A percentile compares a stretch with the other conserved stretches of the same genome.
Conservation (phyloP, 2,888 invertebrate genomes). For the Diarsia rubi region DNA sequence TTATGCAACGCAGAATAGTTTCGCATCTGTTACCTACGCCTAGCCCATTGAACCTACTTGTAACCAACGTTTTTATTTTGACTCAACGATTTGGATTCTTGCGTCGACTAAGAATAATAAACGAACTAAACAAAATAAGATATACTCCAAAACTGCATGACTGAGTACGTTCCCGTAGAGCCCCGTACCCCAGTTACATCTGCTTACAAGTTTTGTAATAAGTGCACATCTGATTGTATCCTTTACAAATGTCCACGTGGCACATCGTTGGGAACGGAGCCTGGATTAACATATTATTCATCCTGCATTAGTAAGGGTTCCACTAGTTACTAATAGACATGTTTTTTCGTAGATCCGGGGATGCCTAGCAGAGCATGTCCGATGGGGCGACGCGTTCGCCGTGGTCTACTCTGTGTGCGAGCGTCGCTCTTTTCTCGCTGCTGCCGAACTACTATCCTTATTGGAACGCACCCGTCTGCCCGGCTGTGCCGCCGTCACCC, state of each 20-base stretch:
- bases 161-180: not conserved
- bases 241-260: not conserved
- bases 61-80: not conserved
- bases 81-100: not conserved
- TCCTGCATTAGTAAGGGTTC: not conserved
- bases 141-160: not conserved
- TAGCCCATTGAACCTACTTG: not conserved
- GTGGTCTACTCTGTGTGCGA: slow-evolving; percentile 94
- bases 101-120: not conserved
- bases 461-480: slow-evolving; percentile 93
- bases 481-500: slow-evolving; percentile 93
- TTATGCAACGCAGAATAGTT: not conserved
- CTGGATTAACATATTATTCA: not conserved
- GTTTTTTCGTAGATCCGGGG: slow-evolving; percentile 91
- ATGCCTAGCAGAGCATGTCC: slow-evolving; percentile 94
- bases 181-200: not conserved
- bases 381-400: slow-evolving; percentile 96
- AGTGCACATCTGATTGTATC: not conserved
- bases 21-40: not conserved
- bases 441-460: slow-evolving; percentile 93
- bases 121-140: not conserved
- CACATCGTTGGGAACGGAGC: not conserved
- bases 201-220: not conserved
- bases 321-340: slow-evolving; percentile 5
- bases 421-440: slow-evolving; percentile 91